These are phyloP conservation scores for Aselliscus stoliczkanus DNA, from an alignment of 2,797 vertebrate species.

Conservation along the genomic window DNA sequence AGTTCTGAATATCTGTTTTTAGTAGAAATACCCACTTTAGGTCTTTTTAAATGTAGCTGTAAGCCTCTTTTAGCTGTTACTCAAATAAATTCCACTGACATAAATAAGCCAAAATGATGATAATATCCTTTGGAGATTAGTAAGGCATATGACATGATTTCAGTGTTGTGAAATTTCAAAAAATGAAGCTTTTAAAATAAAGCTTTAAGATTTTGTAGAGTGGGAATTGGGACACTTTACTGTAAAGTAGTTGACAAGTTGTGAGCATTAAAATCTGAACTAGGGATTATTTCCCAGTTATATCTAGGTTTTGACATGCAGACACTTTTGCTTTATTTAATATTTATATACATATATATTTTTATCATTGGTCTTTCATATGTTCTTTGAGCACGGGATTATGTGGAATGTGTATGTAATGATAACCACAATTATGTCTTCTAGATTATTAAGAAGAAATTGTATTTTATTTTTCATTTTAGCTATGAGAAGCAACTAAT, in stretches of 20 bases:
- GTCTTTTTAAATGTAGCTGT: slow-evolving; percentile 37
- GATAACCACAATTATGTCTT: slow-evolving; percentile 27
- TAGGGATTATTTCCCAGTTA: slow-evolving; percentile 40
- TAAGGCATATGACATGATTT: slow-evolving; percentile 59
- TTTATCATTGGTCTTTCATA: slow-evolving; percentile 35
- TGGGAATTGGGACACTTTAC: slow-evolving; percentile 23
- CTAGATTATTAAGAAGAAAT: slow-evolving; percentile 27
- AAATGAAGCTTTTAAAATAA: background rate
- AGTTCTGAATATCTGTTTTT: background rate
- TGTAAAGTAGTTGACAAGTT: slow-evolving; percentile 55
- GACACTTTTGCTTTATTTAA: slow-evolving; percentile 34
- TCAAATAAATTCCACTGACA: slow-evolving; percentile 7
- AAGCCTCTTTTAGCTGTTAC: slow-evolving; percentile 1
- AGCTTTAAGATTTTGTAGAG: slow-evolving; percentile 21
- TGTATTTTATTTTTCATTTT: background rate
- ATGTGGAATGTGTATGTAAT: background rate
- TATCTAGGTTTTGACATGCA: background rate
- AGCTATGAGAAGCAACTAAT: background rate
- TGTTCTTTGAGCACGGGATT: slow-evolving; percentile 19
- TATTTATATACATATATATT: slow-evolving; percentile 45
- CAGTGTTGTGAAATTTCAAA: slow-evolving; percentile 59
- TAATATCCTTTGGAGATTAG: slow-evolving; percentile 52
- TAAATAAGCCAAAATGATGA: slow-evolving; percentile 46
- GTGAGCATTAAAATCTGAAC: slow-evolving; percentile 37
- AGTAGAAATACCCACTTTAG: slow-evolving; percentile 14